Percentiles rank a stretch among this genome's conserved stretches.
phyloP scores from a whole-genome alignment of 2,113 vertebrate genomes.

The Toxotes chatareus region DNA sequence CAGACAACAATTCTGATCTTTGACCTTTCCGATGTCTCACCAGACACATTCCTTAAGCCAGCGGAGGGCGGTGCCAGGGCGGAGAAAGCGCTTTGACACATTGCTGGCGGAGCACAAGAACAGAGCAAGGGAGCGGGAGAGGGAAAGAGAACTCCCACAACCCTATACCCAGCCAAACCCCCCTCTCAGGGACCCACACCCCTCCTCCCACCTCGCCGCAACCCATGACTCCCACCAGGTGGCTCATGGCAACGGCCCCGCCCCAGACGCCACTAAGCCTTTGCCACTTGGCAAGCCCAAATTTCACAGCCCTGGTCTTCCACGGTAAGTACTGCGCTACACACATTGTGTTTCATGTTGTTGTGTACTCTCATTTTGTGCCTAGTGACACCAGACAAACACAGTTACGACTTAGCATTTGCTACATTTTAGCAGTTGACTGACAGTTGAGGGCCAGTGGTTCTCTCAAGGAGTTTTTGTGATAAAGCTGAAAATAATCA shows the following conservation, averaged over 20 bases:
- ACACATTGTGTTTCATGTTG: background rate
- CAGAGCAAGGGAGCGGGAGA: constrained; percentile 96
- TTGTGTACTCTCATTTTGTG: background rate
- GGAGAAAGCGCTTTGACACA: constrained; percentile 97
- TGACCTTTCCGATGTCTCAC: constrained; percentile 10
- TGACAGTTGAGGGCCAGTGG: background rate
- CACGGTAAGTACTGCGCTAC: constrained; percentile 87
- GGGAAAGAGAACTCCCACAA: constrained; percentile 89
- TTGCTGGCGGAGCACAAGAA: constrained; percentile 98
- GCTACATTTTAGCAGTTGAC: background rate
- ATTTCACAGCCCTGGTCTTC: constrained; percentile 96
- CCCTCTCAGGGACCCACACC: constrained; percentile 98
- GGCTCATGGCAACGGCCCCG: constrained; percentile 89
- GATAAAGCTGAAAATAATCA: background rate
- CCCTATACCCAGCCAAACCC: constrained; percentile 92
- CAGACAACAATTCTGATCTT: background rate
- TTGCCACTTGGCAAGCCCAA: constrained; percentile 91
- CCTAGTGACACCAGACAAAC: background rate
- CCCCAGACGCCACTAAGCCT: constrained; percentile 91
- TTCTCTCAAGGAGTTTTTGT: background rate
- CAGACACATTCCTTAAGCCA: constrained; percentile 99
- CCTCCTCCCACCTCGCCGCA: constrained; percentile 87
- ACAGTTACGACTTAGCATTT: background rate
- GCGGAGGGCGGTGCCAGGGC: constrained; percentile 96
- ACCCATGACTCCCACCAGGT: constrained; percentile 92